phyloP scores from a whole-genome alignment of 2,888 invertebrate species.

The Nemoura dubitans region DNA sequence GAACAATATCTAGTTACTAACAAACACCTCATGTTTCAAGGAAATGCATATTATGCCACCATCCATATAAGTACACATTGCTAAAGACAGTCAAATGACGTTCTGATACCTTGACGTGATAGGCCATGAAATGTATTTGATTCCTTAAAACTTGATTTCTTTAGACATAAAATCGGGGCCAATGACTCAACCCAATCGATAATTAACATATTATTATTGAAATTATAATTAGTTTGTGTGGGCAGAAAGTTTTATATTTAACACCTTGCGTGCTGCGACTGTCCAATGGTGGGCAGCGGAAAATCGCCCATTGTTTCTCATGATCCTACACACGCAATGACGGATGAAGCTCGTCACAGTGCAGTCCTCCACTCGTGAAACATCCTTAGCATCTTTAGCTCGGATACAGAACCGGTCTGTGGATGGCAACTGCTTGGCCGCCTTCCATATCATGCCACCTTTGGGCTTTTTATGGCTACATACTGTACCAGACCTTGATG shows the following conservation, averaged over 20 bases:
- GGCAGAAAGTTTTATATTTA: background rate
- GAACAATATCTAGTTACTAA: background rate
- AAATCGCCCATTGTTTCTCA: background rate
- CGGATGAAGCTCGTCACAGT: too few relatives aligned
- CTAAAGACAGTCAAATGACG: background rate
- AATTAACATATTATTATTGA: background rate
- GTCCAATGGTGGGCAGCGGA: background rate
- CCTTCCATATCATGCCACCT: background rate
- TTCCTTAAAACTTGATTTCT: constrained; percentile 3
- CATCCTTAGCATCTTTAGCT: background rate
- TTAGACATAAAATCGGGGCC: background rate
- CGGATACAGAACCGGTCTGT: background rate
- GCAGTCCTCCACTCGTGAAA: background rate
- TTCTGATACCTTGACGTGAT: background rate
- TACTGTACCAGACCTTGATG: background rate
- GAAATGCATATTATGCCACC: background rate
- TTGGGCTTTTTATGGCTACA: background rate
- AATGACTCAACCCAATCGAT: background rate
- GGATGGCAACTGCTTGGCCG: background rate
- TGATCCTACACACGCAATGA: background rate
- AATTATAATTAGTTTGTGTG: background rate
- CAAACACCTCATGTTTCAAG: background rate
- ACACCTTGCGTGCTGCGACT: constrained; percentile 1
- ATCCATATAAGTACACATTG: background rate
- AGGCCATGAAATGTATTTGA: background rate